Conservation (phyloP, 2,888 invertebrate genomes). For the Volucella inanis region DNA sequence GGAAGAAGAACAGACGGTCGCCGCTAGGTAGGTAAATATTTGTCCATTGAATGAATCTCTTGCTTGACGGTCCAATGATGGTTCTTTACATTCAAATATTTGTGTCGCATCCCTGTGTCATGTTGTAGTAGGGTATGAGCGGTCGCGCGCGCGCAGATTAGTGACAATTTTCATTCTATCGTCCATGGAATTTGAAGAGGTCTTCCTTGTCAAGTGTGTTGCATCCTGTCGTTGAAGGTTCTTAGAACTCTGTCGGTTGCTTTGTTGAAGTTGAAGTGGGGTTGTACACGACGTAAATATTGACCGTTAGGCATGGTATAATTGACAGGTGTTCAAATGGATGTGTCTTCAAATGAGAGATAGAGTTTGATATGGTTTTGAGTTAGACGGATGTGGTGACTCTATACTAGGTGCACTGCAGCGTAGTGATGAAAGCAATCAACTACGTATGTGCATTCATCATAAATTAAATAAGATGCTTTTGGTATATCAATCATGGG, state of each 20-base stretch:
- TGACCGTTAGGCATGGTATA: constrained; percentile 56
- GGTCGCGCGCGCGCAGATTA: constrained; percentile 58
- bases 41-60: constrained; percentile 43
- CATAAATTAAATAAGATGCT: too few species aligned
- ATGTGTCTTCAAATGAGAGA: constrained; percentile 31
- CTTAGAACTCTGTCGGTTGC: constrained; percentile 66
- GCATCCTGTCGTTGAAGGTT: constrained; percentile 71
- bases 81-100: constrained; percentile 65
- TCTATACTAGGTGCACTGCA: too few species aligned
- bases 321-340: constrained; percentile 43
- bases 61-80: constrained; percentile 43
- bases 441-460: too few species aligned
- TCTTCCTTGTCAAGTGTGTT: constrained; percentile 60
- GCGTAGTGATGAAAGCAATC: too few species aligned
- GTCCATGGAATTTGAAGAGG: constrained; percentile 74
- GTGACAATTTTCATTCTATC: constrained; percentile 74
- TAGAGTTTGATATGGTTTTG: neutral
- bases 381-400: neutral
- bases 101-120: constrained; percentile 66
- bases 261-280: constrained; percentile 34
- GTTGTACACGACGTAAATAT: constrained; percentile 61
- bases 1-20: constrained; percentile 21
- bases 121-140: constrained; percentile 42
- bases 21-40: constrained; percentile 67
- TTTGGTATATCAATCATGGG: too few species aligned